Percentiles rank a stretch among this genome's conserved stretches.
These are phyloP conservation scores for Latrodectus hesperus DNA, from an alignment of 2,888 invertebrate genomes.

Conservation along the genomic window DNA sequence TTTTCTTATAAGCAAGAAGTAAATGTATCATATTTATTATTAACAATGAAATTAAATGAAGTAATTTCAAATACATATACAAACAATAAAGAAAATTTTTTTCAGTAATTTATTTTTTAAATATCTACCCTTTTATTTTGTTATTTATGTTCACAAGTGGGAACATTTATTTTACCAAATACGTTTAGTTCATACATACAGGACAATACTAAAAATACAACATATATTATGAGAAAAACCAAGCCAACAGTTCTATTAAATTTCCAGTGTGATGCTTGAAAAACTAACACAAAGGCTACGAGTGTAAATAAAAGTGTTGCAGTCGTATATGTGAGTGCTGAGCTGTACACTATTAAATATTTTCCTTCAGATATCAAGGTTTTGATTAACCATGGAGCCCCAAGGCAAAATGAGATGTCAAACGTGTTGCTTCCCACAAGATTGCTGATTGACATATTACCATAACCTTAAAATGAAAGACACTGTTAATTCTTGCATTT, in stretches of 20 bases:
- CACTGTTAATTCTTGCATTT: neutral
- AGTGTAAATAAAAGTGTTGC: constrained; percentile 86
- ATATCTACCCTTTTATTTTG: neutral
- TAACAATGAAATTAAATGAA: no score
- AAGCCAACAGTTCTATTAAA: constrained; percentile 83
- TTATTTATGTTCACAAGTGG: constrained; percentile 78
- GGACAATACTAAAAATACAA: constrained; percentile 83
- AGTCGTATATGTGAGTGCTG: constrained; percentile 87
- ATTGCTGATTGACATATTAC: constrained; percentile 88
- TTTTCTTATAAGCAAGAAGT: no score
- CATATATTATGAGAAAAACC: constrained; percentile 81
- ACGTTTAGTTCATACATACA: constrained; percentile 87
- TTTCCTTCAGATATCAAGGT: constrained; percentile 79
- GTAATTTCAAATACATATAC: no score
- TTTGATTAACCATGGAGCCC: constrained; percentile 88
- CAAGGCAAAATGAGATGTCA: constrained; percentile 86
- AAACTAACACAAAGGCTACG: constrained; percentile 81
- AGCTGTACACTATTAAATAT: constrained; percentile 83
- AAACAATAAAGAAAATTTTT: no score
- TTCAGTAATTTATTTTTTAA: no score
- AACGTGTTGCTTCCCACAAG: constrained; percentile 93
- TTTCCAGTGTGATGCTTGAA: constrained; percentile 80
- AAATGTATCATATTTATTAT: no score
- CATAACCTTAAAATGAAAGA: constrained; percentile 66
- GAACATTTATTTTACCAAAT: constrained; percentile 91